Percentiles rank a stretch among this genome's conserved stretches.
Conservation (phyloP, 2,888 invertebrate genomes). For the Tromatobia lineatoria region DNA sequence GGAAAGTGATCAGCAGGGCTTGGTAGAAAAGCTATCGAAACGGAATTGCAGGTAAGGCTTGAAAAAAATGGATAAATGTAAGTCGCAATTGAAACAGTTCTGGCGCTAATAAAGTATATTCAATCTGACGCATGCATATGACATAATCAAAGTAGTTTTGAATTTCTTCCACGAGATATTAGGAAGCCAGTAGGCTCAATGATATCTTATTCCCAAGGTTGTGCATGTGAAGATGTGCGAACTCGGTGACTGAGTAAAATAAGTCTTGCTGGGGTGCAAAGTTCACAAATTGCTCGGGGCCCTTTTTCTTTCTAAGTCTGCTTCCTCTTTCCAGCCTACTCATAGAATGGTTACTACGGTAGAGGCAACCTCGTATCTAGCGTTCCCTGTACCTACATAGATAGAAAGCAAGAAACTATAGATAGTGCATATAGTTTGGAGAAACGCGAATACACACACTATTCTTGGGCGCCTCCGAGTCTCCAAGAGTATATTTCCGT, state of each 20-base stretch:
- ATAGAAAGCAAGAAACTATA: slow-evolving; percentile 11
- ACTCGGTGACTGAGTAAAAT: slow-evolving; percentile 29
- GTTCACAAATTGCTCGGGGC: slow-evolving; percentile 56
- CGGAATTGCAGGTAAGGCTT: too few relatives aligned
- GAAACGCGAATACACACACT: slow-evolving; percentile 33
- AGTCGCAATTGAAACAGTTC: background rate
- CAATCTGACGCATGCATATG: background rate
- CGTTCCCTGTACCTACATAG: background rate
- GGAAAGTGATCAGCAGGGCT: too few relatives aligned
- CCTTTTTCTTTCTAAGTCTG: slow-evolving; percentile 37
- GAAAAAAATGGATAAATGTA: background rate
- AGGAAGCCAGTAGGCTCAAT: slow-evolving; percentile 10
- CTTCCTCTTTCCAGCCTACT: slow-evolving; percentile 5
- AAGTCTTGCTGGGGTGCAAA: slow-evolving; percentile 38
- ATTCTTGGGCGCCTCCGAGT: slow-evolving; percentile 25
- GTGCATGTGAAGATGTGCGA: background rate
- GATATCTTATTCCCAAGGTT: slow-evolving; percentile 22
- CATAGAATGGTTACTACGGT: slow-evolving; percentile 26
- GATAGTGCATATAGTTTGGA: slow-evolving; percentile 24
- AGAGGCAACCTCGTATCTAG: slow-evolving; percentile 19
- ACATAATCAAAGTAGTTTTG: background rate
- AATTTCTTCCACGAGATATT: slow-evolving; percentile 1
- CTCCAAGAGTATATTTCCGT: slow-evolving; percentile 52
- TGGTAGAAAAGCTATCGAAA: too few relatives aligned
- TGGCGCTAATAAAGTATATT: background rate